phyloP scores from a whole-genome alignment of 2,113 vertebrate genomes.

The Prietella phreatophila region DNA sequence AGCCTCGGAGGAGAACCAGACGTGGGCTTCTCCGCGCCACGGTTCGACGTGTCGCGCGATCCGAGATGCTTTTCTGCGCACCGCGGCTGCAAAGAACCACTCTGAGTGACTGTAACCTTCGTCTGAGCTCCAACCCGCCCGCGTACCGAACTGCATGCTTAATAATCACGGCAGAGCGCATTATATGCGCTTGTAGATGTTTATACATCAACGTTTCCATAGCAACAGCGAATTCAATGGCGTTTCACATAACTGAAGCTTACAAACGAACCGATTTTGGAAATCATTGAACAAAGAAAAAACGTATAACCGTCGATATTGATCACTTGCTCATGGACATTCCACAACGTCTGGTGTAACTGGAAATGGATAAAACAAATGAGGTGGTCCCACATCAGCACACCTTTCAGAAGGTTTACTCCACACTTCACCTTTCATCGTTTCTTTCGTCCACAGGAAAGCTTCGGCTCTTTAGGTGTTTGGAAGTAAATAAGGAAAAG shows the following conservation, averaged over 20 bases:
- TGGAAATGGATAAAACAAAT: neutral
- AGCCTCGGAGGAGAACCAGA: neutral
- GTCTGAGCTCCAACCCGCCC: neutral
- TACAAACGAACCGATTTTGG: too few species aligned
- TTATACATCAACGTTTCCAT: neutral
- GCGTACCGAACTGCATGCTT: neutral
- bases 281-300: neutral
- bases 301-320: neutral
- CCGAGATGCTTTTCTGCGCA: neutral
- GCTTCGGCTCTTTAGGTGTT: neutral
- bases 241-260: neutral
- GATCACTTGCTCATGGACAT: neutral
- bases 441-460: too few species aligned
- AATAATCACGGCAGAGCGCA: neutral
- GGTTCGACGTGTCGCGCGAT: neutral
- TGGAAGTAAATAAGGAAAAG: constrained; percentile 3
- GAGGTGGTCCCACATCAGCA: neutral
- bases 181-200: neutral
- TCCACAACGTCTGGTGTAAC: neutral
- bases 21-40: neutral
- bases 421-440: too few species aligned
- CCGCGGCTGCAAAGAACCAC: neutral
- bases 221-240: too few species aligned
- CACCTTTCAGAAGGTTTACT: neutral
- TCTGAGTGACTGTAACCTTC: neutral